Evolutionary conservation across 2,888 invertebrate species (phyloP), one percentile per base, ranked within the genome.

Genomic region (Himalopsyche anomala): DNA sequence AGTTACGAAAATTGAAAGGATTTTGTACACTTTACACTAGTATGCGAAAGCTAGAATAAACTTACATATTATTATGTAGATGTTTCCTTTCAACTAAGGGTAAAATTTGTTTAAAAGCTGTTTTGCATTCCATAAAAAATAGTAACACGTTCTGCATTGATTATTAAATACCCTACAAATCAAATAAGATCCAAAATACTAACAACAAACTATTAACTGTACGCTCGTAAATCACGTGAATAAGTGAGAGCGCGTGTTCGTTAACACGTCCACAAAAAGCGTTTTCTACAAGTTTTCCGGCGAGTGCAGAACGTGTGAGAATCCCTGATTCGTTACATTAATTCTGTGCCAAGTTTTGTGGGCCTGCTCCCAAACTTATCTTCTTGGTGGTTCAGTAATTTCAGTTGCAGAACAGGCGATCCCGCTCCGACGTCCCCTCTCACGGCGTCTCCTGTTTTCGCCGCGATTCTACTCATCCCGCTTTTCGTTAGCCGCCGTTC

Each of bases 291-390:
- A 74, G 15, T 62, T 62, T 62, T 62, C 62, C 11, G 28, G 19
- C 38, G 74, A 36, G 74, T 15, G 12, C 28, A 36, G 36, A 74
- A 36, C 74, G 74, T 74, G 74, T 74, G 74, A 74, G 74, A 74
- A 74, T 74, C 74, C 74, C 74, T 74, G 74, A 74, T 74, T 36
- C 74, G 74, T 74, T 74, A 38, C 74, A 74, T 36, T 15, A 74
- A 15, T 36, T 74, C 36, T 82, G 79, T 86, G 86, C 86, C 86
- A 86, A 86, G 84, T 84, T 55, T 38, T 51, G 85, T 54, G 81
- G 81, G 84, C 82, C 15, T 69, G 84, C 54, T 79, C 42, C 84
- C 51, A 79, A 79, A 69, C 38, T 84, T 51, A 51, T 51, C 51
- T 15, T 51, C 51, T 81, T 82, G 82, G 74, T 54, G 80, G 40